phyloP scores from a whole-genome alignment of 2,113 vertebrate species.

The Nanorana parkeri region DNA sequence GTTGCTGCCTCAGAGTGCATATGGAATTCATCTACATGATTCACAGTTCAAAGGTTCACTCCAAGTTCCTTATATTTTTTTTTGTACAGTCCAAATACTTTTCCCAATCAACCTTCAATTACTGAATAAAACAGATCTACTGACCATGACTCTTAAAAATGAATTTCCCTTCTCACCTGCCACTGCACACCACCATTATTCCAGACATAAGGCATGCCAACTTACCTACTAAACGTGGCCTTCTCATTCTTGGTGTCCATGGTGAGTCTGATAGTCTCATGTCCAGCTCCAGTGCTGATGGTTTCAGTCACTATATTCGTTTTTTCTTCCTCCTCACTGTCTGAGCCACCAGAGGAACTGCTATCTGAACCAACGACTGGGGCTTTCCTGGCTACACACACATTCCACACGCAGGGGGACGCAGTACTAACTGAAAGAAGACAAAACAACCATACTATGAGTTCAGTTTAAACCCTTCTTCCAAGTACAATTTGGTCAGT shows the following conservation, averaged over 20 bases:
- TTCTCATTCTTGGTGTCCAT: slow-evolving; percentile 74
- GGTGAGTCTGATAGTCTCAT: slow-evolving; percentile 70
- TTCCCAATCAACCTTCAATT: too few relatives aligned
- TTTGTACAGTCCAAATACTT: too few relatives aligned
- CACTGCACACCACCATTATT: not conserved
- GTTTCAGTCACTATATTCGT: slow-evolving; percentile 59
- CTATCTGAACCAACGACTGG: slow-evolving; percentile 80
- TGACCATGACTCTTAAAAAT: not conserved
- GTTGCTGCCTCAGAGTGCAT: too few relatives aligned
- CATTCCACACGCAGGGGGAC: slow-evolving; percentile 74
- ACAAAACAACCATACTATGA: not conserved
- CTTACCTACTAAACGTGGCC: slow-evolving; percentile 78
- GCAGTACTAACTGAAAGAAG: slow-evolving; percentile 63
- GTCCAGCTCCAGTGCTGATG: slow-evolving; percentile 67
- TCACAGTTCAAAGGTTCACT: too few relatives aligned
- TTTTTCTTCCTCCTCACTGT: slow-evolving; percentile 77
- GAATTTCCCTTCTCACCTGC: not conserved
- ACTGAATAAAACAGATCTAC: too few relatives aligned
- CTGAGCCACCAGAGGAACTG: slow-evolving; percentile 83
- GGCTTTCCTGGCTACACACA: slow-evolving; percentile 71
- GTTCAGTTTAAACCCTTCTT: too few relatives aligned
- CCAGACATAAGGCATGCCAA: too few relatives aligned
- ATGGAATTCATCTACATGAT: too few relatives aligned
- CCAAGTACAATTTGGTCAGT: too few relatives aligned
- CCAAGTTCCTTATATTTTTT: too few relatives aligned